phyloP scores from a whole-genome alignment of 2,797 vertebrate genomes.

The Oreortyx pictus region DNA sequence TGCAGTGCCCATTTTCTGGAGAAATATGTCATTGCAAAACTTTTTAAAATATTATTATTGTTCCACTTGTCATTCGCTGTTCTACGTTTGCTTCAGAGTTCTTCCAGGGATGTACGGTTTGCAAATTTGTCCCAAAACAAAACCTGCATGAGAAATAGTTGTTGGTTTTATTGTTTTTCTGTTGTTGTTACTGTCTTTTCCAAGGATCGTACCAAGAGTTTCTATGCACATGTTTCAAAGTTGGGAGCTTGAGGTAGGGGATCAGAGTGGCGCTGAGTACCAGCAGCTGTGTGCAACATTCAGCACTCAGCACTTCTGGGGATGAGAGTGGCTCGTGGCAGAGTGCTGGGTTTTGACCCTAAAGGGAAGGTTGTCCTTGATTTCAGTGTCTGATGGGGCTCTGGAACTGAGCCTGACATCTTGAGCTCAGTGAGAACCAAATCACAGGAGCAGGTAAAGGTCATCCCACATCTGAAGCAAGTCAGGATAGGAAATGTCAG shows the following conservation, averaged over 20 bases:
- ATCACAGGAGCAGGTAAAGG: slow-evolving; percentile 45
- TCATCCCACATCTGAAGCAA: slow-evolving; percentile 22
- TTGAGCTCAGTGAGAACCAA: background rate
- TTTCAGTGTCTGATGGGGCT: background rate
- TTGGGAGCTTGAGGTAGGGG: background rate
- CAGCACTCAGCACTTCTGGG: background rate
- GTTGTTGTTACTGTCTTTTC: background rate
- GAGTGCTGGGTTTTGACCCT: background rate
- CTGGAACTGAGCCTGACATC: background rate
- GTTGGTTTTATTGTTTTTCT: background rate
- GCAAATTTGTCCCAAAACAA: background rate
- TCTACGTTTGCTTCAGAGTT: background rate
- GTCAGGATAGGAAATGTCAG: slow-evolving; percentile 31
- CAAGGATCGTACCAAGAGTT: background rate
- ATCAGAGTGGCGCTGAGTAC: background rate
- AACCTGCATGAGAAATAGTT: background rate
- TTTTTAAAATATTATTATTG: background rate
- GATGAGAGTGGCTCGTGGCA: background rate
- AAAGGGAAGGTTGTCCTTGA: background rate
- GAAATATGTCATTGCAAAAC: background rate
- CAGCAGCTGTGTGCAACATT: background rate
- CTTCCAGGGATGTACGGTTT: background rate
- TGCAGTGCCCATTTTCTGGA: background rate
- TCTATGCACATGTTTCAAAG: background rate
- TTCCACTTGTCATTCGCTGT: background rate